phyloP scores from a whole-genome alignment of 2,113 vertebrate species.

The Megaceryle torquata region DNA sequence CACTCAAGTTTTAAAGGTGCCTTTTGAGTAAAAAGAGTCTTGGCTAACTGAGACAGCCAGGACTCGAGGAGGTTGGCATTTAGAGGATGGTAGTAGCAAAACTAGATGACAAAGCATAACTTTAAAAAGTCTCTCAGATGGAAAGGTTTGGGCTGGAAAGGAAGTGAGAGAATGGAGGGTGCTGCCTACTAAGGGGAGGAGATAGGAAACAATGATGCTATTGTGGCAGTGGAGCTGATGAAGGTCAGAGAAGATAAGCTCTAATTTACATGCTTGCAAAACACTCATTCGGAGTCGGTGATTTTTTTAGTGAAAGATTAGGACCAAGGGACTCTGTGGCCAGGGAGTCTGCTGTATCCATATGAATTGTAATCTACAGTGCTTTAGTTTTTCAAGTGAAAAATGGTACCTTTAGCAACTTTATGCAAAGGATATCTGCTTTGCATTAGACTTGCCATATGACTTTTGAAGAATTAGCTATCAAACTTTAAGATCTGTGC shows the following conservation, averaged over 20 bases:
- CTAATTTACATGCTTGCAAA: slow-evolving; percentile 19
- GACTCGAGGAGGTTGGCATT: background rate
- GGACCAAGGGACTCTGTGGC: background rate
- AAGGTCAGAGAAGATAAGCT: slow-evolving; percentile 24
- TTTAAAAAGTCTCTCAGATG: slow-evolving; percentile 8
- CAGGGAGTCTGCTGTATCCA: background rate
- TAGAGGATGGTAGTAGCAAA: background rate
- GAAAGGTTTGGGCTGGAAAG: background rate
- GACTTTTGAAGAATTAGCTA: background rate
- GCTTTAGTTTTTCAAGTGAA: background rate
- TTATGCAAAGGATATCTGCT: background rate
- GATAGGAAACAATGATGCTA: slow-evolving; percentile 26
- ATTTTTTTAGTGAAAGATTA: slow-evolving; percentile 15
- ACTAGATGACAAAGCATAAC: slow-evolving; percentile 18
- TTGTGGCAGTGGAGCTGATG: background rate
- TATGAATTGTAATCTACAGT: background rate
- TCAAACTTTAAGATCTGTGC: background rate
- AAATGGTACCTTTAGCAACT: background rate
- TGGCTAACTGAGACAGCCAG: background rate
- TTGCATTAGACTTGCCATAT: background rate
- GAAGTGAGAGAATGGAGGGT: slow-evolving; percentile 8
- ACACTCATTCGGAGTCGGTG: background rate
- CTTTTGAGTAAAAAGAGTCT: background rate
- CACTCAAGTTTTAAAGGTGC: background rate
- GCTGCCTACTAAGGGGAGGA: background rate